Evolutionary conservation across 2,113 vertebrate species (phyloP).

Genomic region (Scatophagus argus): DNA sequence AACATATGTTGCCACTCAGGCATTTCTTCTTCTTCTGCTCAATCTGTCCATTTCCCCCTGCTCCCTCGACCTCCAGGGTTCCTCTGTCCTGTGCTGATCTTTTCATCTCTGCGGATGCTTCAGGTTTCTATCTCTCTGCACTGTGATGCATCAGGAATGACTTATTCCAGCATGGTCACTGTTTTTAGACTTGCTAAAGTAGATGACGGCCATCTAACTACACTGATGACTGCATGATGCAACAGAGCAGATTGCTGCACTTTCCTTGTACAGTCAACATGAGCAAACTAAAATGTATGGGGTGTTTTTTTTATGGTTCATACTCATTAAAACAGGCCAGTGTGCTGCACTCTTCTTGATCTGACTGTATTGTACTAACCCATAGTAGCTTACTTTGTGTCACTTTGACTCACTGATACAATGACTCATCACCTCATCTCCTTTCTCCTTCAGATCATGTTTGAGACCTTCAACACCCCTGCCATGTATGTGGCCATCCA

Average conservation of each 20-base stretch:
- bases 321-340: background rate
- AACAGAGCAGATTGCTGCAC: slow-evolving; percentile 4
- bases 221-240: slow-evolving; percentile 55
- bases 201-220: slow-evolving; percentile 8
- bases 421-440: background rate
- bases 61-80: slow-evolving; percentile 67
- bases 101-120: slow-evolving; percentile 85
- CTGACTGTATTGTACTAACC: slow-evolving; percentile 32
- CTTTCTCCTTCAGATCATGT: slow-evolving; percentile 90
- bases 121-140: slow-evolving; percentile 87
- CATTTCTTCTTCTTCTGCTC: slow-evolving; percentile 16
- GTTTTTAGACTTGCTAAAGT: slow-evolving; percentile 11
- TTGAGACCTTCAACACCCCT: slow-evolving; percentile 99
- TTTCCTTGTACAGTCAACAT: slow-evolving; percentile 5
- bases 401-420: background rate
- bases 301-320: background rate
- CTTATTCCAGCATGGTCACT: slow-evolving; percentile 60
- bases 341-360: slow-evolving; percentile 25
- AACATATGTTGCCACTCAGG: background rate
- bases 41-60: slow-evolving; percentile 50
- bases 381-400: background rate
- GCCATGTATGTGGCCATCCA: slow-evolving; percentile 99
- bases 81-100: slow-evolving; percentile 65
- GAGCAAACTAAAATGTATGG: background rate
- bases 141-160: slow-evolving; percentile 48